Percentiles rank a stretch among this genome's conserved stretches.
phyloP scores from a whole-genome alignment of 1,140 invertebrate species.

The Hermetia illucens region DNA sequence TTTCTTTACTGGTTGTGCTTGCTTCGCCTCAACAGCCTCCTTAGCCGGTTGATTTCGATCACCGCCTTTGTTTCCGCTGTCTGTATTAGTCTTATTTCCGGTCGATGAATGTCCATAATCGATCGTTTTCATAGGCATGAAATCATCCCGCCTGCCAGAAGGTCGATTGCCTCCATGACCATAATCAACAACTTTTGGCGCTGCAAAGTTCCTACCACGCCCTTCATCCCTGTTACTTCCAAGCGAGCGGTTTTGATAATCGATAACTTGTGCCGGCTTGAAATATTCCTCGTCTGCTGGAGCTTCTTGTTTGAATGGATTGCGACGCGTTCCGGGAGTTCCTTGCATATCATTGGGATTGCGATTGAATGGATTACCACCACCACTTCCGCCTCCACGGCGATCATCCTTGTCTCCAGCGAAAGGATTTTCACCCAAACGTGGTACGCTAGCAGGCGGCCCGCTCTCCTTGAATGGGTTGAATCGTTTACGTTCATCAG shows the following conservation, averaged over 20 bases:
- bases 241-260: constrained; percentile 18
- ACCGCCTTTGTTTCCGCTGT: too few relatives aligned
- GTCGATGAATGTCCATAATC: constrained; percentile 40
- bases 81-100: constrained; percentile 2
- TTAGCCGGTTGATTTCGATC: too few relatives aligned
- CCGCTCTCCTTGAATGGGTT: too few relatives aligned
- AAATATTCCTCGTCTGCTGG: constrained; percentile 8
- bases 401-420: too few relatives aligned
- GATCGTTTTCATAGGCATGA: constrained; percentile 38
- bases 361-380: too few relatives aligned
- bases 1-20: too few relatives aligned
- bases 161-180: constrained; percentile 31
- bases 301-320: background rate
- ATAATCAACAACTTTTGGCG: constrained; percentile 56
- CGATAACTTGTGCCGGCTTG: constrained; percentile 25
- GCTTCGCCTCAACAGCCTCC: too few relatives aligned
- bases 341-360: too few relatives aligned
- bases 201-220: constrained; percentile 24
- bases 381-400: too few relatives aligned
- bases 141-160: constrained; percentile 8
- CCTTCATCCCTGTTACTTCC: background rate
- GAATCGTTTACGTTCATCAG: too few relatives aligned
- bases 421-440: too few relatives aligned
- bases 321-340: background rate
- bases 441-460: too few relatives aligned